phyloP scores from a whole-genome alignment of 2,888 invertebrate species.

The Silvanus unidentatus region DNA sequence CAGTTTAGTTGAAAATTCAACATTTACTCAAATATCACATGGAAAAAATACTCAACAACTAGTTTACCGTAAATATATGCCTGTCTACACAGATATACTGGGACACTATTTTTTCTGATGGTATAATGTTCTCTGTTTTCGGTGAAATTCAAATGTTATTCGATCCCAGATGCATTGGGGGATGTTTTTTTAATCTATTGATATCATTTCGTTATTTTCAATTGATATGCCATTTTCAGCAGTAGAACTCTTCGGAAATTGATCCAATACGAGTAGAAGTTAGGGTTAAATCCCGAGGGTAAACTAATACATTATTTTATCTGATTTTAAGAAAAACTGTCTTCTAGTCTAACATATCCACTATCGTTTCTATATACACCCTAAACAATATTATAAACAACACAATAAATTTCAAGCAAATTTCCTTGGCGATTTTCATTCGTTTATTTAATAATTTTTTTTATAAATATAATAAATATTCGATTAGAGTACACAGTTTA shows the following conservation, averaged over 20 bases:
- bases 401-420: background rate
- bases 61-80: too few species aligned
- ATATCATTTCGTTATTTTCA: slow-evolving; percentile 14
- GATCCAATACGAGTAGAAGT: slow-evolving; percentile 23
- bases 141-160: slow-evolving; percentile 10
- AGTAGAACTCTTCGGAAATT: slow-evolving; percentile 20
- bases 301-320: slow-evolving; percentile 20
- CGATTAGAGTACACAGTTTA: too few species aligned
- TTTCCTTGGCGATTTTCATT: too few species aligned
- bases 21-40: too few species aligned
- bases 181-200: too few species aligned
- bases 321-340: slow-evolving; percentile 1
- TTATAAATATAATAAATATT: too few species aligned
- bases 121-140: slow-evolving; percentile 15
- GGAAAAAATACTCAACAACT: too few species aligned
- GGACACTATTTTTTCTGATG: too few species aligned
- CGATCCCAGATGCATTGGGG: too few species aligned
- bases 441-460: too few species aligned
- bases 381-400: background rate
- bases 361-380: background rate
- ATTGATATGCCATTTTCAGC: slow-evolving; percentile 28
- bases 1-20: too few species aligned
- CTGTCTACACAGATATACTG: too few species aligned
- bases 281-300: slow-evolving; percentile 19
- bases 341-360: background rate